A percentile compares a stretch with the other conserved stretches of the same genome.
These are phyloP conservation scores for Platalea minor DNA, from an alignment of 2,797 vertebrate genomes.

Conservation along the genomic window DNA sequence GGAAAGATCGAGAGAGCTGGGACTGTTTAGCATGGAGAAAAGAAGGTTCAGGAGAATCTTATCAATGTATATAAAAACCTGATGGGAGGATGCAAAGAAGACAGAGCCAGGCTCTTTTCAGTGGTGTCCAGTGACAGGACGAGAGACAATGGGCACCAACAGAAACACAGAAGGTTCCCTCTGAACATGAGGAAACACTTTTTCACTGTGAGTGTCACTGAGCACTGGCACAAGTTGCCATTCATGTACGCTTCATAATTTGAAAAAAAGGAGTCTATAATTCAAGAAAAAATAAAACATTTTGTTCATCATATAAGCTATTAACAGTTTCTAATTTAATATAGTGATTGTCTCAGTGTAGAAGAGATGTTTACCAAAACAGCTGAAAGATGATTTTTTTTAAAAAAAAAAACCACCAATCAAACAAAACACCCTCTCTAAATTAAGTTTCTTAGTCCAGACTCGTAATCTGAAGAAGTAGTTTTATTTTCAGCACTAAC, in stretches of 20 bases:
- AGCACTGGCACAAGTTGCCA: neutral
- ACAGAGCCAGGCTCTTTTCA: neutral
- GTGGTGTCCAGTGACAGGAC: neutral
- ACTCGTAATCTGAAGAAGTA: neutral
- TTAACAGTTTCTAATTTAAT: neutral
- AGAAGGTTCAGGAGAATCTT: neutral
- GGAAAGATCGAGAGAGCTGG: neutral
- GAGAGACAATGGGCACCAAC: neutral
- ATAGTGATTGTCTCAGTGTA: neutral
- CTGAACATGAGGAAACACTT: neutral
- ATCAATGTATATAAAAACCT: neutral
- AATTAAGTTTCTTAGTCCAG: neutral
- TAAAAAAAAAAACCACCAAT: too few species aligned
- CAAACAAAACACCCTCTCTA: neutral
- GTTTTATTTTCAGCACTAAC: neutral
- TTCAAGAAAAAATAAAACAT: neutral
- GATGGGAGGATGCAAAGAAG: neutral
- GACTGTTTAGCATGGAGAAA: neutral
- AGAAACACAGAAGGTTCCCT: neutral
- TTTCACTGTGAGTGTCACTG: neutral
- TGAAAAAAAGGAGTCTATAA: neutral
- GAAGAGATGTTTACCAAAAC: neutral
- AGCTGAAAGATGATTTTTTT: neutral
- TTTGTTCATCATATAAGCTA: neutral
- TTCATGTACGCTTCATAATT: neutral